Evolutionary conservation across 2,797 vertebrate species (phyloP).

Genomic region (Distichodus sexfasciatus): DNA sequence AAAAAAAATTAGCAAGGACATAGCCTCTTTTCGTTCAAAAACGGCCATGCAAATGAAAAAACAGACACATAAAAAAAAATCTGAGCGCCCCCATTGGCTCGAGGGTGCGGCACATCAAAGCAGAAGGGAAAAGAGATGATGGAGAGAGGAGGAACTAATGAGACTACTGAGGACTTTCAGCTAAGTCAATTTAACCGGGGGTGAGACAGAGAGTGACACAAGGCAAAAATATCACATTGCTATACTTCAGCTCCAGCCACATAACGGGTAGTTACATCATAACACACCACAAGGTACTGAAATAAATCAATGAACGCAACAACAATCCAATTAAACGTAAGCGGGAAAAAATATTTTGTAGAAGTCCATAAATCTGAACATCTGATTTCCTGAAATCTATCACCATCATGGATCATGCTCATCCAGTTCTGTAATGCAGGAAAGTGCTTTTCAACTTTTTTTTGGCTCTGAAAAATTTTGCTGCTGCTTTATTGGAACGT

Average conservation of each 20-base stretch:
- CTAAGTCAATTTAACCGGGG: constrained; percentile 18
- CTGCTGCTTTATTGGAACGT: no score
- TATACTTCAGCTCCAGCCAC: not conserved
- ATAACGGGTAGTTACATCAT: no score
- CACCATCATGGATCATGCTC: no score
- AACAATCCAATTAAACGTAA: no score
- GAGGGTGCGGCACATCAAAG: constrained; percentile 29
- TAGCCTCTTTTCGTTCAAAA: constrained; percentile 3
- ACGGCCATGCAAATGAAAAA: constrained; percentile 7
- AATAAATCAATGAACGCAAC: no score
- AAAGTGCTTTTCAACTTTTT: no score
- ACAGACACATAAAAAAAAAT: constrained; percentile 37
- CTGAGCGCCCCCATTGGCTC: constrained; percentile 8
- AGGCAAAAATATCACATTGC: not conserved
- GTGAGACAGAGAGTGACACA: not conserved
- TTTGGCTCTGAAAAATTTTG: no score
- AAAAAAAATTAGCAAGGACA: constrained; percentile 25
- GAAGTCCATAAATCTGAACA: no score
- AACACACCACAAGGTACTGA: no score
- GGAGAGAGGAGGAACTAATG: constrained; percentile 14
- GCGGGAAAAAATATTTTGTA: no score
- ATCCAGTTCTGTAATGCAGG: no score
- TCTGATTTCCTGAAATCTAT: no score
- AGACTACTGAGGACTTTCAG: constrained; percentile 16
- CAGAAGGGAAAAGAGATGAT: constrained; percentile 13